phyloP scores from a whole-genome alignment of 2,797 vertebrate species.

The Calcarius lapponicus region DNA sequence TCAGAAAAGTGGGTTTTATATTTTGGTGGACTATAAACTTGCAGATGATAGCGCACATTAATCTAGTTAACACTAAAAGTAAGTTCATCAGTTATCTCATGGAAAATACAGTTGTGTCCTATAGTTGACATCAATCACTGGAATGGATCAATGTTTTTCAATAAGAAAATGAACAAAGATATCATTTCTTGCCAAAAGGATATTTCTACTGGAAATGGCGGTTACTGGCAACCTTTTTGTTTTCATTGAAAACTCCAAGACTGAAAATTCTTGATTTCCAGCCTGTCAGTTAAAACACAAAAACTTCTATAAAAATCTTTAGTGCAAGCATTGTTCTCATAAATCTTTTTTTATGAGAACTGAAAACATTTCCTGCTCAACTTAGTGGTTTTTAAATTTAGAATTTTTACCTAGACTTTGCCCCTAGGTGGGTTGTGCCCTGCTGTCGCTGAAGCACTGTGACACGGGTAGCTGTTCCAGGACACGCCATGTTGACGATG shows the following conservation, averaged over 20 bases:
- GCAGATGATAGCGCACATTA: constrained; percentile 30
- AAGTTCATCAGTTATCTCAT: not conserved
- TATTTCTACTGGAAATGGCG: constrained; percentile 8
- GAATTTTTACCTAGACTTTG: not conserved
- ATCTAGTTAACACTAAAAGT: constrained; percentile 32
- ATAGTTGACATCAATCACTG: constrained; percentile 34
- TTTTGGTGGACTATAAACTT: not conserved
- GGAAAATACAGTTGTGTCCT: constrained; percentile 29
- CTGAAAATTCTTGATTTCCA: constrained; percentile 35
- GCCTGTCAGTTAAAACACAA: constrained; percentile 35
- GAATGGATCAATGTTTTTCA: constrained; percentile 43
- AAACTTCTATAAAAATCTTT: not conserved
- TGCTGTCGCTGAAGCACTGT: not conserved
- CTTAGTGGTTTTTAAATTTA: not conserved
- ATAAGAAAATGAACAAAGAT: constrained; percentile 45
- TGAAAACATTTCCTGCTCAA: not conserved
- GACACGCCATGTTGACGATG: not conserved
- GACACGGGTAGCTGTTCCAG: not conserved
- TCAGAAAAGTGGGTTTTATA: not conserved
- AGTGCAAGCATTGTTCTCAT: not conserved
- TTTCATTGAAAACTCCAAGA: constrained; percentile 14
- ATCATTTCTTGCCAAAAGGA: constrained; percentile 29
- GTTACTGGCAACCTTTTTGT: constrained; percentile 24
- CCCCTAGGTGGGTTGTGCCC: not conserved
- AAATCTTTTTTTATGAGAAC: not conserved